These are phyloP conservation scores for Anseranas semipalmata DNA, from an alignment of 2,113 vertebrate species.

Conservation along the genomic window DNA sequence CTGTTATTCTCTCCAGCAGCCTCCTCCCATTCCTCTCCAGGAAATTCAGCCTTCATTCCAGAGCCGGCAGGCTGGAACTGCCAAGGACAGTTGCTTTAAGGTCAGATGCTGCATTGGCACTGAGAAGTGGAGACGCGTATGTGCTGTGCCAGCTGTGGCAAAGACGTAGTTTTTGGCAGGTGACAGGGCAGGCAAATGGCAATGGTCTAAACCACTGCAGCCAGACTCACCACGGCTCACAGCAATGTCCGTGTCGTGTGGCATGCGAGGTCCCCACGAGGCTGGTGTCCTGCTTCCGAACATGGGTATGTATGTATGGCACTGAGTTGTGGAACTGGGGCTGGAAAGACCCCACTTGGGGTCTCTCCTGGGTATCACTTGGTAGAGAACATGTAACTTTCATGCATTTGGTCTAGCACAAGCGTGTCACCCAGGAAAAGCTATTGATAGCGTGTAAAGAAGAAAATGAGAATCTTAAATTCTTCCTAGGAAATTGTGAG, in stretches of 20 bases:
- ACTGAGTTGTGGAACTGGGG: background rate
- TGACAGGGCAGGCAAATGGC: background rate
- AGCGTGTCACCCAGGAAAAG: background rate
- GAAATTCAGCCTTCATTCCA: accelerated
- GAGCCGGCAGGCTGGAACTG: background rate
- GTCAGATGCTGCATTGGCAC: background rate
- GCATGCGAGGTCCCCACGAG: accelerated
- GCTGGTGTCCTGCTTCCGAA: background rate
- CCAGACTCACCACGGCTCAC: background rate
- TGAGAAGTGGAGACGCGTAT: accelerated
- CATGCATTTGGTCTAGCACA: background rate
- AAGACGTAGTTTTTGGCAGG: background rate
- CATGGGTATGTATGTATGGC: background rate
- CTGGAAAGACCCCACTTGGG: background rate
- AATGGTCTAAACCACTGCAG: background rate
- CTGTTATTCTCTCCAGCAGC: background rate
- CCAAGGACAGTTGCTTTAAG: background rate
- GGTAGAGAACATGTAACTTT: background rate
- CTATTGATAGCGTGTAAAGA: background rate
- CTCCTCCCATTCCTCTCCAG: background rate
- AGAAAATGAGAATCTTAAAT: conserved; percentile 12
- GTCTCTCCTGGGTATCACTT: background rate
- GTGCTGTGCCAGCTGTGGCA: background rate
- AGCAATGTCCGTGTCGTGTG: accelerated
- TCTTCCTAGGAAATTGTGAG: background rate